These are phyloP conservation scores for Drosophila parvula DNA, from an alignment of 1,140 invertebrate species.

Conservation along the genomic window DNA sequence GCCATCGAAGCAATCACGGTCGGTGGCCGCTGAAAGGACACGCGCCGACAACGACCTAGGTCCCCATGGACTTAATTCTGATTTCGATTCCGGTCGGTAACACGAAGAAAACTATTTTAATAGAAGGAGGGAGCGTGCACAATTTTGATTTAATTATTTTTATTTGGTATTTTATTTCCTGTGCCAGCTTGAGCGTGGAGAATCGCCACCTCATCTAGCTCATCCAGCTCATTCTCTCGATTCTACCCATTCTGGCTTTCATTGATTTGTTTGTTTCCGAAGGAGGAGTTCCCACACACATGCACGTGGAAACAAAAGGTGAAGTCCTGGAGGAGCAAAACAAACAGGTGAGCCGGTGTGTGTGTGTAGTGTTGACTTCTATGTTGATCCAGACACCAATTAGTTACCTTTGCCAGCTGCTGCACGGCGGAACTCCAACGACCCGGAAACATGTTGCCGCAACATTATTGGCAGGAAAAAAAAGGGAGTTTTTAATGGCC, in stretches of 20 bases:
- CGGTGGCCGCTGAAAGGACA: slow-evolving; percentile 7
- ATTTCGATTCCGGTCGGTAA: neutral
- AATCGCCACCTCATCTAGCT: neutral
- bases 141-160: slow-evolving; percentile 40
- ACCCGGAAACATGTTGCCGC: neutral
- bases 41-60: neutral
- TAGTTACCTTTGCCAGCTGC: neutral
- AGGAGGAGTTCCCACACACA: neutral
- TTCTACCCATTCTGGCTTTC: neutral
- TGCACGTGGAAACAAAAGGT: neutral
- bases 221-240: neutral
- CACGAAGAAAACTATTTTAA: slow-evolving; percentile 33
- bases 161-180: neutral
- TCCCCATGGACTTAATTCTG: slow-evolving; percentile 1
- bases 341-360: neutral
- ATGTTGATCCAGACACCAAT: slow-evolving; percentile 3
- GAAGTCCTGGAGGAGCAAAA: too few species aligned
- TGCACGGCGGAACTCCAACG: too few species aligned
- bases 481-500: slow-evolving; percentile 1
- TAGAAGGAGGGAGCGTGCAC: slow-evolving; percentile 13
- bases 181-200: neutral
- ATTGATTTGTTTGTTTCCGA: neutral
- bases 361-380: too few species aligned
- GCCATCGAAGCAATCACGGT: slow-evolving; percentile 54
- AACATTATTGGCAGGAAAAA: neutral